Conservation (phyloP, 2,113 vertebrate genomes). For the Mungos mungo region DNA sequence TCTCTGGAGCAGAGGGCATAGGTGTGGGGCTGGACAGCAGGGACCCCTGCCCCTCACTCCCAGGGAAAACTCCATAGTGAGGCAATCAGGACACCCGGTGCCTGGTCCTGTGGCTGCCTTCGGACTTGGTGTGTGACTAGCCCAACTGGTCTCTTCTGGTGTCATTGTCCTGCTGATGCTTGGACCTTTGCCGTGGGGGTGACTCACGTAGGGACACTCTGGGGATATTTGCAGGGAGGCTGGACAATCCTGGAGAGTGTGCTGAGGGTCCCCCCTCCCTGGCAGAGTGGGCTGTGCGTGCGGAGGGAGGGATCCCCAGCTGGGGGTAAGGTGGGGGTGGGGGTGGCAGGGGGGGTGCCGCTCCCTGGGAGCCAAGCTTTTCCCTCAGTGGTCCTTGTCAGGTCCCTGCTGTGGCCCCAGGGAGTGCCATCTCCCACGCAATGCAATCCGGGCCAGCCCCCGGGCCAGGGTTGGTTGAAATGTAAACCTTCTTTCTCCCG, state of each 20-base stretch:
- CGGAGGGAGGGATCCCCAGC: not conserved
- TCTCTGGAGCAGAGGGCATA: not conserved
- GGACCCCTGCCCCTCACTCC: not conserved
- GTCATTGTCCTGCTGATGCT: not conserved
- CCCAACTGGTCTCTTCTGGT: not conserved
- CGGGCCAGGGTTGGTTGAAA: not conserved
- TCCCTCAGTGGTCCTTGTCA: not conserved
- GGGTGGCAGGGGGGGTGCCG: too few relatives aligned
- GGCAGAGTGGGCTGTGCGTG: not conserved
- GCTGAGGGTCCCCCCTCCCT: not conserved
- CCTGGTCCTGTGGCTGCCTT: conserved; percentile 40
- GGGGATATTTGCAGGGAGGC: not conserved
- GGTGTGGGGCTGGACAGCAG: conserved; percentile 26
- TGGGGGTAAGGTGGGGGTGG: not conserved
- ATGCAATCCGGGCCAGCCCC: not conserved
- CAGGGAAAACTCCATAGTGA: not conserved
- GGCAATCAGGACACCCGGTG: not conserved
- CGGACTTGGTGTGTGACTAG: not conserved
- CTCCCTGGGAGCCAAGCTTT: not conserved
- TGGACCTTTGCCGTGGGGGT: not conserved
- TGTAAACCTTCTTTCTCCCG: not conserved
- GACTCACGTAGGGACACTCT: not conserved
- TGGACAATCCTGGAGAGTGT: not conserved
- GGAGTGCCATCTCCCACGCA: not conserved
- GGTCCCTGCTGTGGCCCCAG: not conserved